phyloP scores from a whole-genome alignment of 2,888 invertebrate genomes.

The Fragum fragum region DNA sequence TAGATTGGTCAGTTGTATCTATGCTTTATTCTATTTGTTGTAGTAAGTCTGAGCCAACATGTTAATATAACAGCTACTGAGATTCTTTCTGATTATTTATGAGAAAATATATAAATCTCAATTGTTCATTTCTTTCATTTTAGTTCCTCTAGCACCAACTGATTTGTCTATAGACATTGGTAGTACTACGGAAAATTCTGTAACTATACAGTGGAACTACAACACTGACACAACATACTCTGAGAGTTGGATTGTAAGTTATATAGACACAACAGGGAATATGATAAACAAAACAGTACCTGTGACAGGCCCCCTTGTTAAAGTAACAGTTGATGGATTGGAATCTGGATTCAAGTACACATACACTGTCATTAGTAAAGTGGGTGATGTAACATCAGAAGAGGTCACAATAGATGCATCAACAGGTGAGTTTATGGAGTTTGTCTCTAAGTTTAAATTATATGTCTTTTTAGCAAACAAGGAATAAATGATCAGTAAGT shows the following conservation, averaged over 20 bases:
- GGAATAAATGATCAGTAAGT: no score
- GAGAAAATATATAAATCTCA: no score
- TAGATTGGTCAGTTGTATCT: no score
- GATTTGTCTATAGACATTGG: conserved; percentile 41
- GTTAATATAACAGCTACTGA: no score
- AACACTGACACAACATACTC: conserved; percentile 63
- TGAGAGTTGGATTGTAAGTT: conserved; percentile 70
- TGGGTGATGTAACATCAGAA: conserved; percentile 63
- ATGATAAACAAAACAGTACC: conserved; percentile 47
- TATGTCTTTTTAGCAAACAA: no score
- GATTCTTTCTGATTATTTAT: no score
- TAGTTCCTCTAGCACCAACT: conserved; percentile 73
- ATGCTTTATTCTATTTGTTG: no score
- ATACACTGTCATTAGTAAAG: conserved; percentile 67
- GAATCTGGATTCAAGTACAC: conserved; percentile 74
- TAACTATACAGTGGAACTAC: conserved; percentile 72
- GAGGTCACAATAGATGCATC: conserved; percentile 51
- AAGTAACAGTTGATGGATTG: conserved; percentile 56
- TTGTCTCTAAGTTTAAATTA: no score
- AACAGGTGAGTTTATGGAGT: conserved; percentile 68
- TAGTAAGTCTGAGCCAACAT: no score
- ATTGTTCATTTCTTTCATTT: conserved; percentile 23
- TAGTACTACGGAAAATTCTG: conserved; percentile 58
- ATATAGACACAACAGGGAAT: conserved; percentile 40
- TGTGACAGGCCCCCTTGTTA: conserved; percentile 47